These are phyloP conservation scores for Drosophila chauvacae DNA, from an alignment of 1,140 invertebrate species.

Conservation along the genomic window DNA sequence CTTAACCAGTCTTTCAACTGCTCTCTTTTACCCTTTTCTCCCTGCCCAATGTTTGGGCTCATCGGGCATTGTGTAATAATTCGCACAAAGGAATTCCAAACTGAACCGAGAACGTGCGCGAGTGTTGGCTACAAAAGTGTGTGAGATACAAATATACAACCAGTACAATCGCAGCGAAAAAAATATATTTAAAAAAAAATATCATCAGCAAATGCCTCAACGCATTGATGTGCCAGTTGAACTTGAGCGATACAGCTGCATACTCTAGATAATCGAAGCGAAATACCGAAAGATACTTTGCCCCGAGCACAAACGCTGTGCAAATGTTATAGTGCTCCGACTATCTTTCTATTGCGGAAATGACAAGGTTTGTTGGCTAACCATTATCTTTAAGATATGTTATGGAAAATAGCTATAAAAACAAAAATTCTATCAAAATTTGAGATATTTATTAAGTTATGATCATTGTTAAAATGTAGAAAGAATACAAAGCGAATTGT, in stretches of 20 bases:
- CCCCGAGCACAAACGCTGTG: constrained; percentile 38
- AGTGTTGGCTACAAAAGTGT: constrained; percentile 63
- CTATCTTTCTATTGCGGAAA: constrained; percentile 59
- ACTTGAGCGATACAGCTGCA: constrained; percentile 55
- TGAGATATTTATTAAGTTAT: not conserved
- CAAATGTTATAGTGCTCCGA: constrained; percentile 66
- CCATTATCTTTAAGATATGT: constrained; percentile 4
- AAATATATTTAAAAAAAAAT: constrained; percentile 1
- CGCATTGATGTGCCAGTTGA: constrained; percentile 60
- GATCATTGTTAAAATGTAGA: not conserved
- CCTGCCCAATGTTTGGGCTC: constrained; percentile 11
- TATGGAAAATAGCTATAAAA: not conserved
- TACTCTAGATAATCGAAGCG: constrained; percentile 32
- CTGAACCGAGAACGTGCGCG: constrained; percentile 66
- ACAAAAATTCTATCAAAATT: not conserved
- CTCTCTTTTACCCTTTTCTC: constrained; percentile 14
- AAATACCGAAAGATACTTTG: constrained; percentile 56
- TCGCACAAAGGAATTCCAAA: constrained; percentile 64
- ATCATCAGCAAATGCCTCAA: constrained; percentile 56
- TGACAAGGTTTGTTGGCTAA: constrained; percentile 69
- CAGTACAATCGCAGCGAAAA: constrained; percentile 17
- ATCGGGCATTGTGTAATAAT: constrained; percentile 68
- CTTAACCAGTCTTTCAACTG: constrained; percentile 39
- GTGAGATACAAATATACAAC: constrained; percentile 57
- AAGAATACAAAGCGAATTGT: not conserved